Percentiles rank a stretch among this genome's conserved stretches.
Evolutionary conservation across 2,113 vertebrate genomes (phyloP).

Genomic region (Poicephalus meyeri): DNA sequence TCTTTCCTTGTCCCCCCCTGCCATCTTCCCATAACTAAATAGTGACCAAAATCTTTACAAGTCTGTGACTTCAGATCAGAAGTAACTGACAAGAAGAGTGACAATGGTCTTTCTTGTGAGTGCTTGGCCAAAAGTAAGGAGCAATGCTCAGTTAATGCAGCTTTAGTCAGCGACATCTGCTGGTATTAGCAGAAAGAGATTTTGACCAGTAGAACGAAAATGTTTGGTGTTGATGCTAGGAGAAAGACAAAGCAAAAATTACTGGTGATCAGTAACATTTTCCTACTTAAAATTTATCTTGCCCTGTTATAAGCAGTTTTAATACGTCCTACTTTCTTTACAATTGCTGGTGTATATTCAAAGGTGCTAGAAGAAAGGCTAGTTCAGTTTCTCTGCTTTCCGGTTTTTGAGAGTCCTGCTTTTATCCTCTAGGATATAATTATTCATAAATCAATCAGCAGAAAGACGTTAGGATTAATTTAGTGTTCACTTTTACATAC

Average conservation of each 20-base stretch:
- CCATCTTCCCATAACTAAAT: neutral
- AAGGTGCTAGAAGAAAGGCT: neutral
- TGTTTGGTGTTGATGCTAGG: neutral
- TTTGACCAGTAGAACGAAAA: neutral
- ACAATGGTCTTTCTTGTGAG: neutral
- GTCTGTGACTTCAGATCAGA: neutral
- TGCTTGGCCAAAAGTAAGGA: neutral
- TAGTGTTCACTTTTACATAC: neutral
- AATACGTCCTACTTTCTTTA: neutral
- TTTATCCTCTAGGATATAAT: neutral
- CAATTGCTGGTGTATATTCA: neutral
- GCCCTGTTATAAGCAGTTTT: neutral
- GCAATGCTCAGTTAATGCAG: neutral
- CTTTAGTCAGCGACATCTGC: neutral
- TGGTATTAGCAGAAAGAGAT: neutral
- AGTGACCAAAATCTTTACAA: neutral
- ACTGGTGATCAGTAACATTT: neutral
- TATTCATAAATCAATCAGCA: neutral
- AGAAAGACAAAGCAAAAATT: neutral
- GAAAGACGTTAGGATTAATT: neutral
- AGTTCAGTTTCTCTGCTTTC: neutral
- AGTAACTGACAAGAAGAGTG: neutral
- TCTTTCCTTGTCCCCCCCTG: neutral
- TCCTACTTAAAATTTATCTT: neutral
- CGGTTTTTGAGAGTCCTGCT: neutral